Conservation (phyloP, 1,140 invertebrate species). For the Drepana arcuata region DNA sequence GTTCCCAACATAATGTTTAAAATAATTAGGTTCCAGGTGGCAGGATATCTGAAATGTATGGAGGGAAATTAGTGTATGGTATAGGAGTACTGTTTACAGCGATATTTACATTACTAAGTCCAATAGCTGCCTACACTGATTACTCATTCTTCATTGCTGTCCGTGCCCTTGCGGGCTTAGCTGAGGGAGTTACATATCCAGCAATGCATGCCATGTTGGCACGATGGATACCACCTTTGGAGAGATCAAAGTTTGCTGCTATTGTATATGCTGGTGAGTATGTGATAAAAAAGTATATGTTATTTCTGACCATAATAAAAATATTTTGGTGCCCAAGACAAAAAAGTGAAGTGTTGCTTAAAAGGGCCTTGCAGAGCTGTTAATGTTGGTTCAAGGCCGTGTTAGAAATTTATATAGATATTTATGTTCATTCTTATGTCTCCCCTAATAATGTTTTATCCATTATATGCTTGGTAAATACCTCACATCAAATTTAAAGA, state of each 20-base stretch:
- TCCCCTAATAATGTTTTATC: too few relatives aligned
- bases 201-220: conserved; percentile 88
- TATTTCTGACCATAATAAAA: neutral
- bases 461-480: too few relatives aligned
- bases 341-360: too few relatives aligned
- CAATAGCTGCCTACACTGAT: conserved; percentile 80
- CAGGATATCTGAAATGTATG: conserved; percentile 83
- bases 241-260: conserved; percentile 85
- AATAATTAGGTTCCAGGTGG: conserved; percentile 81
- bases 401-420: too few relatives aligned
- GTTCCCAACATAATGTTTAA: conserved; percentile 1
- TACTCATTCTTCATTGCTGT: conserved; percentile 82
- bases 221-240: conserved; percentile 85
- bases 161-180: conserved; percentile 87
- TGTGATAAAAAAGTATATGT: neutral
- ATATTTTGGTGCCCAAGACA: too few relatives aligned
- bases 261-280: conserved; percentile 82
- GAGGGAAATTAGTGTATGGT: conserved; percentile 86
- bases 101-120: conserved; percentile 83
- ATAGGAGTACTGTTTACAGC: conserved; percentile 83
- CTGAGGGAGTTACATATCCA: conserved; percentile 89
- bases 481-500: too few relatives aligned
- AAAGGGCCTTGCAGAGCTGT: too few relatives aligned
- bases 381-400: too few relatives aligned
- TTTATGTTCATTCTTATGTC: too few relatives aligned